A percentile compares a stretch with the other conserved stretches of the same genome.
phyloP scores from a whole-genome alignment of 1,140 invertebrate genomes.

The Theocolax elegans region DNA sequence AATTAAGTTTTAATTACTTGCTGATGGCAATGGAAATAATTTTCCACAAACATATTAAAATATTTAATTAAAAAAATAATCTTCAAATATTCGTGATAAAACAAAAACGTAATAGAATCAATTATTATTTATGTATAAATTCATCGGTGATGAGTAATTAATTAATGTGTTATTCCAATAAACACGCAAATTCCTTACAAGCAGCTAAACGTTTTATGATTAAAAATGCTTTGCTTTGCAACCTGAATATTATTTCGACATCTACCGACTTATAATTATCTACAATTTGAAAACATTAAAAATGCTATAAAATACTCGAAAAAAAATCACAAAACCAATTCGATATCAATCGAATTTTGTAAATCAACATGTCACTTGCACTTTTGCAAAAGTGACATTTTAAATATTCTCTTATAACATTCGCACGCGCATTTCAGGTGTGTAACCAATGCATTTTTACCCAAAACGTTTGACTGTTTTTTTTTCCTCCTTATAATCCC shows the following conservation, averaged over 20 bases:
- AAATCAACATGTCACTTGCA: background rate
- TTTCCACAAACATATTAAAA: constrained; percentile 5
- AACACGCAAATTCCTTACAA: background rate
- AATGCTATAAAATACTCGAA: constrained; percentile 25
- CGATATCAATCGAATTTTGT: background rate
- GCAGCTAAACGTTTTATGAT: constrained; percentile 31
- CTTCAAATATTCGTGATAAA: constrained; percentile 4
- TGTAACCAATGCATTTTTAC: constrained; percentile 33
- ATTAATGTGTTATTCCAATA: constrained; percentile 15
- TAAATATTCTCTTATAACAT: background rate
- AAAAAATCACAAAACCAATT: constrained; percentile 22
- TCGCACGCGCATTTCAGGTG: background rate
- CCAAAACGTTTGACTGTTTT: constrained; percentile 27
- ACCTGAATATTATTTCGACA: constrained; percentile 11
- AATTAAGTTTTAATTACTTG: constrained; percentile 3
- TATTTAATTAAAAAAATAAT: constrained; percentile 14
- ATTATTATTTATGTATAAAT: constrained; percentile 6
- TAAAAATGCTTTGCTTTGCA: constrained; percentile 21
- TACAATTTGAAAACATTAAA: constrained; percentile 31
- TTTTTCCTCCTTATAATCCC: background rate
- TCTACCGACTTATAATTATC: constrained; percentile 25
- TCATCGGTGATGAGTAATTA: background rate
- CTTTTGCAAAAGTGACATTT: background rate
- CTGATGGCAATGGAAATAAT: constrained; percentile 18
- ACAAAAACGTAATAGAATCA: constrained; percentile 8